Base-by-base conservation (phyloP, 1,140 invertebrate genomes). In the Heliothis virescens region DNA sequence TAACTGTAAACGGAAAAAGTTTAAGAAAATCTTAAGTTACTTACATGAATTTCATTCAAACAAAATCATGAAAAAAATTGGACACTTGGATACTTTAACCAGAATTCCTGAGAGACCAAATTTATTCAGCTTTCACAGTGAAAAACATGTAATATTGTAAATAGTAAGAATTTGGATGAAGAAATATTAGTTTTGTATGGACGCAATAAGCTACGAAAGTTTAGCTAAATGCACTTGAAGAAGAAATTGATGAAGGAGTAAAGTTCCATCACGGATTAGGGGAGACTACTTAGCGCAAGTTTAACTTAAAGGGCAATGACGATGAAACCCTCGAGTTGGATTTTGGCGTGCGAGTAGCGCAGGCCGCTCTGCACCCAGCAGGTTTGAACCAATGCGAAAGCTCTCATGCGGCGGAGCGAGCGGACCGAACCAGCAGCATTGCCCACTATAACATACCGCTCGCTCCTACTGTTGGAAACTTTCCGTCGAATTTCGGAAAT, bases 401-500 rank as follows among this genome's bases (percentile, higher is more conserved):
- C 89, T 91, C 85, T 86, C 89, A 92, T 91, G 89, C 89, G 86
- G 83, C 83, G 85, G 87, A 89, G 86, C 89, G 87, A 91, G 85
- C 83, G 85, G 79, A 79, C 72, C 59, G 74, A 83, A 67, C 82
- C 83, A 85, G 73, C 85, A 86, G 73, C 85, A 86, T 72, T 82
- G 88, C 86, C 79, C 52, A 77, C 78, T 81, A 83, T 73, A 86
- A 82, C 86, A 86, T 87, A 83, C 86, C 86, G 82, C 83, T 89
- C 86, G 86, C 87, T 87, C 85, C 85, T 85, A 86, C 82, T 82
- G 77, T 85, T 85, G 79, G 59, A 87, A 92, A 90, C 80, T 88
- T 91, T 87, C 82, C 90, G 86, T 90, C 91, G 90, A 94, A 94
- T 92, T 94, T 93, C 90, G 90, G 91, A 94, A 93, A 91, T 90